These are phyloP conservation scores for Enteromius radiatus DNA, from an alignment of 2,797 vertebrate genomes.

Conservation along the genomic window DNA sequence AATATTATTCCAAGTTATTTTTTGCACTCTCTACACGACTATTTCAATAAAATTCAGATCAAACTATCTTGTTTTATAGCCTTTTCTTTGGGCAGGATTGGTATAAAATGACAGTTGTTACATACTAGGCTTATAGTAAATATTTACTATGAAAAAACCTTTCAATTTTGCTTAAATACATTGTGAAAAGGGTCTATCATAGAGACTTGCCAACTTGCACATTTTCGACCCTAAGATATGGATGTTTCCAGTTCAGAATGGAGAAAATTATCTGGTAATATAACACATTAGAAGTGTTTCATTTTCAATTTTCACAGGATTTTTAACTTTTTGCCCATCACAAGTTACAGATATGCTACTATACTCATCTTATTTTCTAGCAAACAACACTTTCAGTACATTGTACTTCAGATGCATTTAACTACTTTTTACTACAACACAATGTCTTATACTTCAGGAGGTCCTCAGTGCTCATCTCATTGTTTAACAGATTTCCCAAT, in stretches of 20 bases:
- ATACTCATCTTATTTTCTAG: neutral
- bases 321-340: neutral
- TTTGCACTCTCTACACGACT: constrained; percentile 73
- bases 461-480: neutral
- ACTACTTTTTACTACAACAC: neutral
- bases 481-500: neutral
- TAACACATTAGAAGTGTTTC: neutral
- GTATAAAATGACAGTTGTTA: neutral
- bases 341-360: neutral
- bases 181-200: neutral
- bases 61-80: constrained; percentile 35
- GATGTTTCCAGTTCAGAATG: neutral
- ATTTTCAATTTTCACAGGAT: neutral
- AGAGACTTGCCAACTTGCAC: neutral
- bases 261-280: neutral
- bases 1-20: constrained; percentile 60
- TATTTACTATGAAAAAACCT: neutral
- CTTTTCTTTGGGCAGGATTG: constrained; percentile 23
- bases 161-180: constrained; percentile 3
- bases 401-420: neutral
- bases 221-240: neutral
- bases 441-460: neutral
- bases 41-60: constrained; percentile 78
- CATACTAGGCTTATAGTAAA: neutral
- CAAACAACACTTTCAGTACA: neutral